These are phyloP conservation scores for Brachionus rubens DNA, from an alignment of 1,140 invertebrate species.

Conservation along the genomic window DNA sequence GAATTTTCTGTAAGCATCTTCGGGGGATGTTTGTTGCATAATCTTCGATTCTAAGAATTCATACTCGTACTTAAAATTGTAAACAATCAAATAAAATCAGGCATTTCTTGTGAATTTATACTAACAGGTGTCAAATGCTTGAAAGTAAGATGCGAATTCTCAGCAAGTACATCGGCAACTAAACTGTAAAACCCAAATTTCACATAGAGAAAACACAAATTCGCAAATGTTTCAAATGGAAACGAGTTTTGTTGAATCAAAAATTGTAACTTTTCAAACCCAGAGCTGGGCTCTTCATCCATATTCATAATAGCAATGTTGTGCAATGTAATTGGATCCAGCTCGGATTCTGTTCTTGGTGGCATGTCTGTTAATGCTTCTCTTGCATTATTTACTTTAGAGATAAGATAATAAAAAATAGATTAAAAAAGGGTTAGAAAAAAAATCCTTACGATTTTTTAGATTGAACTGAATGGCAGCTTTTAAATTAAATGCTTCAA, in stretches of 20 bases:
- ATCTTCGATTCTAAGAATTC: slow-evolving; percentile 83
- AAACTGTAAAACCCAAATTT: slow-evolving; percentile 92
- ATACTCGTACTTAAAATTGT: slow-evolving; percentile 66
- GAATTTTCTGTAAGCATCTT: slow-evolving; percentile 93
- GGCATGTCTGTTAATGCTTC: slow-evolving; percentile 97
- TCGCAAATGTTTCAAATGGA: slow-evolving; percentile 94
- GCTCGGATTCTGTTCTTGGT: slow-evolving; percentile 85
- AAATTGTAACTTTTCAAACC: slow-evolving; percentile 95
- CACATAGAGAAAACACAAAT: slow-evolving; percentile 85
- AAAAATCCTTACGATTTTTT: slow-evolving; percentile 73
- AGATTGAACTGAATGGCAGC: slow-evolving; percentile 95
- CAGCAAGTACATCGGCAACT: slow-evolving; percentile 93
- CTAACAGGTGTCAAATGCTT: slow-evolving; percentile 85
- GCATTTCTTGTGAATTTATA: slow-evolving; percentile 13
- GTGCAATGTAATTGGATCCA: slow-evolving; percentile 95
- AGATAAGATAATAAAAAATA: background rate
- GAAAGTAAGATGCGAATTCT: slow-evolving; percentile 93
- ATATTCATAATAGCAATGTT: slow-evolving; percentile 96
- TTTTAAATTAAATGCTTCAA: slow-evolving; percentile 98
- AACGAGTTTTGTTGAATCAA: slow-evolving; percentile 86
- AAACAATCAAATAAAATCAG: no score
- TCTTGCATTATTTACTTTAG: slow-evolving; percentile 75
- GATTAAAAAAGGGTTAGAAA: background rate
- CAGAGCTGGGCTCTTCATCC: slow-evolving; percentile 79
- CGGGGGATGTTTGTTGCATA: slow-evolving; percentile 91